Evolutionary conservation across 2,888 invertebrate species (phyloP).

Genomic region (Cheilosia variabilis): DNA sequence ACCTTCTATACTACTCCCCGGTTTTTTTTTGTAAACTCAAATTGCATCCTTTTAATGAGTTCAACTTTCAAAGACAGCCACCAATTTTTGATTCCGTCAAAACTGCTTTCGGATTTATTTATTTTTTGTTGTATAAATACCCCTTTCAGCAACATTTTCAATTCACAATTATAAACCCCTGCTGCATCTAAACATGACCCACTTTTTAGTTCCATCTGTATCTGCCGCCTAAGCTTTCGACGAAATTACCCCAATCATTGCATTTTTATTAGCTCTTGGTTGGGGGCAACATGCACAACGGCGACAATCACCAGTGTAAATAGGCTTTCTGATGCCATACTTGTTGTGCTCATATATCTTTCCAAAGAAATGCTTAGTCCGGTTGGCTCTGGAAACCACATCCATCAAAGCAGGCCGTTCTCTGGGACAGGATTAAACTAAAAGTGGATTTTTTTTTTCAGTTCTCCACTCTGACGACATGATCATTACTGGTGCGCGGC

Average conservation of each 20-base stretch:
- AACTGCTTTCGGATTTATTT: background rate
- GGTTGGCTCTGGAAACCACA: background rate
- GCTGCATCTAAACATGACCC: background rate
- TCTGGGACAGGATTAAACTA: background rate
- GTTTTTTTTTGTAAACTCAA: too few species aligned
- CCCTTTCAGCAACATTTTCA: background rate
- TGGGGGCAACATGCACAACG: background rate
- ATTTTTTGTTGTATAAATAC: background rate
- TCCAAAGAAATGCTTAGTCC: background rate
- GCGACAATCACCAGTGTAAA: background rate
- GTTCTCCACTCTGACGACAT: slow-evolving; percentile 40
- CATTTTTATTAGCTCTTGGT: background rate
- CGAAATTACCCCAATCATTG: slow-evolving; percentile 1
- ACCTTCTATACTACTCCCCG: too few species aligned
- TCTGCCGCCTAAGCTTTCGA: background rate
- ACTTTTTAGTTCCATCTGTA: background rate
- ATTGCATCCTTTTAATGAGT: background rate
- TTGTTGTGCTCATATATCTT: background rate
- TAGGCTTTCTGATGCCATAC: background rate
- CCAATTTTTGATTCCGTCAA: background rate
- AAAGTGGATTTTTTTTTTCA: slow-evolving; percentile 1
- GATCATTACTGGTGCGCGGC: slow-evolving; percentile 21
- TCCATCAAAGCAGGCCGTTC: background rate
- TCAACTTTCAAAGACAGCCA: background rate
- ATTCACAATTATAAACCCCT: background rate